phyloP scores from a whole-genome alignment of 2,797 vertebrate species.

The Lepidocolaptes lacrymiger region DNA sequence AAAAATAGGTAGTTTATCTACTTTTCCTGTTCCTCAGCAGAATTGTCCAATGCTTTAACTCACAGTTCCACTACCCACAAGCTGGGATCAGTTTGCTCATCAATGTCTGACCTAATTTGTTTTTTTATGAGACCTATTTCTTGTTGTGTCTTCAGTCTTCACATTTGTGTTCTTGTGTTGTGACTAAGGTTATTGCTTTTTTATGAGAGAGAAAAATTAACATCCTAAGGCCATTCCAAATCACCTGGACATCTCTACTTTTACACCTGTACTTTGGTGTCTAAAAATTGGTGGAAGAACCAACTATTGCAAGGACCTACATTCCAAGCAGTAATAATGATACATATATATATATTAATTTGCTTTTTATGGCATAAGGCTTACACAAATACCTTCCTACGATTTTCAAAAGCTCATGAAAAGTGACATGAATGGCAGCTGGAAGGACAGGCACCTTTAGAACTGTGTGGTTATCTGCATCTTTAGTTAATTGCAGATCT shows the following conservation, averaged over 20 bases:
- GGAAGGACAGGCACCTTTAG: neutral
- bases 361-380: neutral
- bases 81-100: neutral
- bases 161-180: neutral
- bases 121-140: neutral
- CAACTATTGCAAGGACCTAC: neutral
- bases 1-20: neutral
- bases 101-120: neutral
- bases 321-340: neutral
- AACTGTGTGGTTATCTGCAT: neutral
- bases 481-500: neutral
- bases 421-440: neutral
- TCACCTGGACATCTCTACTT: neutral
- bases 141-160: neutral
- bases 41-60: neutral
- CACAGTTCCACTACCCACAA: neutral
- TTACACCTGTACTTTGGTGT: neutral
- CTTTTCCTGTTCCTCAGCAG: neutral
- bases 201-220: neutral
- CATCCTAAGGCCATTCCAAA: neutral
- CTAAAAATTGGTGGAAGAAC: neutral
- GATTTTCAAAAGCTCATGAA: neutral
- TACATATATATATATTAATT: rapidly evolving
- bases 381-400: neutral
- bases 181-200: neutral